Conservation (phyloP, 2,113 vertebrate genomes). For the Tinamus guttatus region DNA sequence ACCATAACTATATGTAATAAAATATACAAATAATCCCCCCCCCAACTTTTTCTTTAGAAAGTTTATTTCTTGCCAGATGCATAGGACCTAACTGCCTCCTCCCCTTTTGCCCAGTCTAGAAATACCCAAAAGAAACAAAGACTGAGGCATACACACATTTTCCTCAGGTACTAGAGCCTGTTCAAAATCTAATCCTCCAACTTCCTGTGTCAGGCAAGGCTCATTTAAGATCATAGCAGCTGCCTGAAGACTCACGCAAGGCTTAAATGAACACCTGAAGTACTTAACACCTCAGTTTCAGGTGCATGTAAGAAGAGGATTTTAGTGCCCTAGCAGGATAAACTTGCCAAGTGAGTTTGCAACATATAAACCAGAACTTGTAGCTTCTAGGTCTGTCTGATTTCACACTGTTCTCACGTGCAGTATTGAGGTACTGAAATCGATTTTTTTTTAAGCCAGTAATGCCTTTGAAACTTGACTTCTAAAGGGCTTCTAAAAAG, state of each 20-base stretch:
- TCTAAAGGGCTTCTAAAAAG: neutral
- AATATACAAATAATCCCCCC: too few species aligned
- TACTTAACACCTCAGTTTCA: neutral
- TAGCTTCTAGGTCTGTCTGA: neutral
- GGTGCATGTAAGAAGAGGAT: neutral
- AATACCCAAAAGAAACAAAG: neutral
- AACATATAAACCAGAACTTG: neutral
- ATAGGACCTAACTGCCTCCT: neutral
- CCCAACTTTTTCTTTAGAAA: neutral
- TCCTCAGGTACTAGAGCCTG: neutral
- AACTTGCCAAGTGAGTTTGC: neutral
- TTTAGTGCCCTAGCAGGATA: neutral
- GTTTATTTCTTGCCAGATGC: neutral
- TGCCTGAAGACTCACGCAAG: neutral
- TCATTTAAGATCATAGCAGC: neutral
- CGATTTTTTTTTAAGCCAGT: neutral
- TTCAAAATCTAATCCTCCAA: neutral
- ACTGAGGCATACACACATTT: neutral
- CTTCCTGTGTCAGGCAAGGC: neutral
- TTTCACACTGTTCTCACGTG: neutral
- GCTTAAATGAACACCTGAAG: neutral
- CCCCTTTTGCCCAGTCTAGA: neutral
- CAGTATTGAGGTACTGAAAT: too few species aligned
- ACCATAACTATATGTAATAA: too few species aligned
- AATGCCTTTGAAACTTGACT: neutral